Conservation (phyloP, 2,797 vertebrate genomes). For the Melanotaenia nigrans region DNA sequence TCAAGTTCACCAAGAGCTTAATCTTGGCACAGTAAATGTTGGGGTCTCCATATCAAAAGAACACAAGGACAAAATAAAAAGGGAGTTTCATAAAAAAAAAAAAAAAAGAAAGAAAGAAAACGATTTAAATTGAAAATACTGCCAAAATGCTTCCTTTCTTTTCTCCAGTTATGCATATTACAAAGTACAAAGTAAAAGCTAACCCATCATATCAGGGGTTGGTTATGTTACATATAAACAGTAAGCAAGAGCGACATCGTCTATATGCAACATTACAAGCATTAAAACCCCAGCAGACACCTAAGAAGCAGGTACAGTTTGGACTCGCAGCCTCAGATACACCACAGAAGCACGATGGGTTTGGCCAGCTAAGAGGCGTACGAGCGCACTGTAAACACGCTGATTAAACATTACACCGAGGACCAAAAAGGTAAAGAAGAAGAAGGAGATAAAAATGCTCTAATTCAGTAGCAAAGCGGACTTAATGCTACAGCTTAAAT, state of each 20-base stretch:
- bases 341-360: slow-evolving; percentile 58
- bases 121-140: slow-evolving; percentile 73
- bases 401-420: slow-evolving; percentile 37
- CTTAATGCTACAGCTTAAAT: slow-evolving; percentile 62
- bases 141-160: slow-evolving; percentile 53
- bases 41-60: slow-evolving; percentile 31
- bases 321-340: slow-evolving; percentile 53
- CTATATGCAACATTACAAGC: slow-evolving; percentile 68
- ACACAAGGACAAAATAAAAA: slow-evolving; percentile 36
- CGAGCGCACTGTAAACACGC: slow-evolving; percentile 57
- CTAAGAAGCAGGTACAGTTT: slow-evolving; percentile 61
- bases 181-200: slow-evolving; percentile 63
- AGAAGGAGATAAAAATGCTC: slow-evolving; percentile 24
- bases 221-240: slow-evolving; percentile 76
- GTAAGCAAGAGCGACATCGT: slow-evolving; percentile 66
- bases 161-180: slow-evolving; percentile 34
- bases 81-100: slow-evolving; percentile 28
- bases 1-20: slow-evolving; percentile 28
- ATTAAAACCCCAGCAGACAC: slow-evolving; percentile 54
- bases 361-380: slow-evolving; percentile 46
- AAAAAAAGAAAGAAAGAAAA: slow-evolving; percentile 13
- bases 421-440: slow-evolving; percentile 33
- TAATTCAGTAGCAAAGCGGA: slow-evolving; percentile 40
- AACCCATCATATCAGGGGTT: slow-evolving; percentile 49
- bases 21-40: slow-evolving; percentile 43